phyloP scores from a whole-genome alignment of 2,113 vertebrate genomes.

The Hippocampus abdominalis region DNA sequence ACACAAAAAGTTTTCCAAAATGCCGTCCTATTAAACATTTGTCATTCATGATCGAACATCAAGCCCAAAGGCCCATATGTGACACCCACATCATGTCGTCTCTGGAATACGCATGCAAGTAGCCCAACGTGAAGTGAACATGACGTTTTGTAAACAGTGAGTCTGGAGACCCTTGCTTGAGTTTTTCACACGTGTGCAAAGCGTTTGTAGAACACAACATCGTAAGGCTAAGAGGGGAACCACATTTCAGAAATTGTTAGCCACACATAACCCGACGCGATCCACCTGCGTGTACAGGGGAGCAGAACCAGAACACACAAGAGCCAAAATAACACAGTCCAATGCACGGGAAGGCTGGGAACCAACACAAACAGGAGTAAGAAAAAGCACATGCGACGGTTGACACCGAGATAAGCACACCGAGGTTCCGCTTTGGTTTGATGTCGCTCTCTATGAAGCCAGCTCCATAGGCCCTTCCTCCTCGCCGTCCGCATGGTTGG shows the following conservation, averaged over 20 bases:
- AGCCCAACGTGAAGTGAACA: slow-evolving; percentile 43
- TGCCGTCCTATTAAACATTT: slow-evolving; percentile 39
- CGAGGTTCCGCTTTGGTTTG: slow-evolving; percentile 23
- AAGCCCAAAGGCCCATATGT: slow-evolving; percentile 24
- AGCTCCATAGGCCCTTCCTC: slow-evolving; percentile 88
- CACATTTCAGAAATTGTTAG: background rate
- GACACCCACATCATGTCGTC: slow-evolving; percentile 14
- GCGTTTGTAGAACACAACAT: slow-evolving; percentile 48
- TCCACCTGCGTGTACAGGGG: background rate
- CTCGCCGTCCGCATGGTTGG: slow-evolving; percentile 89
- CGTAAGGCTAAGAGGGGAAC: slow-evolving; percentile 34
- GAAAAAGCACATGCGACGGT: slow-evolving; percentile 53
- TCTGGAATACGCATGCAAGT: slow-evolving; percentile 58
- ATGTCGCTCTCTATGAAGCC: slow-evolving; percentile 67
- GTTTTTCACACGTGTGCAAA: slow-evolving; percentile 43
- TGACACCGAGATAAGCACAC: slow-evolving; percentile 36
- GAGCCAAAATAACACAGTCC: background rate
- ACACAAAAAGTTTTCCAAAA: slow-evolving; percentile 26
- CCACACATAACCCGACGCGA: background rate
- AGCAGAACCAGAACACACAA: background rate
- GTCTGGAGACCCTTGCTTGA: slow-evolving; percentile 41
- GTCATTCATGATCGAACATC: slow-evolving; percentile 28
- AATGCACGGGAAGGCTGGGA: slow-evolving; percentile 10
- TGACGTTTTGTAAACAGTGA: slow-evolving; percentile 49
- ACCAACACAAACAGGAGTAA: slow-evolving; percentile 18